Base-by-base conservation (phyloP, 2,113 vertebrate species). In the Eudorcas thomsonii region DNA sequence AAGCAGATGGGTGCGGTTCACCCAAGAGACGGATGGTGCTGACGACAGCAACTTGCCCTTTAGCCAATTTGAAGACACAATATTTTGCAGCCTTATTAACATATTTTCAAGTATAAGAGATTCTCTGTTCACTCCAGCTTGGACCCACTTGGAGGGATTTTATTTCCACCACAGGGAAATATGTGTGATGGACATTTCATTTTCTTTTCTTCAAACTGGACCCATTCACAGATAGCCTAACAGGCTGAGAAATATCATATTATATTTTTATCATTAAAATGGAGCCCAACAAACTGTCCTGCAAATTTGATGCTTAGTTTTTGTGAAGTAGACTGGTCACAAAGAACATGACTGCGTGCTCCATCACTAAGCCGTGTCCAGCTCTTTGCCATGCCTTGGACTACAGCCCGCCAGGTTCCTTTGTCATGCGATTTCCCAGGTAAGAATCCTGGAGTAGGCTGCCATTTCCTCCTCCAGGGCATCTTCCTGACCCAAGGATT, bases 21-120 rank as follows among this genome's bases (percentile, higher is more conserved):
- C 83, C 55, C 83, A 80, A 48, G 33, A 87, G 55, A 33, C 15
- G 59, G 60, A 28, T 11, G 54, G 84, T n/a, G 48, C 59, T 48
- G 36, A 62, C 2, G 4, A 74, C 21, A 55, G 82, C 45, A 43
- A 4, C 60, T 90, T 80, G 78, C 71, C 92, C 97, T 96, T 93
- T 54, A 95, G 57, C 50, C 60, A 88, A 28, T 91, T 64, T 82
- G 71, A 93, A 97, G 94, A 43, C 59, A 88, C 59, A 92, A 26
- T 64, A 71, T 89, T 84, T 90, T 96, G 64, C 23, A 96, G 92
- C 15, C 59, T 82, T 92, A 30, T 55, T 90, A 85, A 36, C 90
- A 84, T 90, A 43, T 88, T 96, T 92, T 92, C 81, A 57, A 85
- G 85, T 48, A 23, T 88, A 89, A 80, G 86, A 74, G 55, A 85